These are phyloP conservation scores for Gallinago media DNA, from an alignment of 2,113 vertebrate genomes.

Conservation along the genomic window DNA sequence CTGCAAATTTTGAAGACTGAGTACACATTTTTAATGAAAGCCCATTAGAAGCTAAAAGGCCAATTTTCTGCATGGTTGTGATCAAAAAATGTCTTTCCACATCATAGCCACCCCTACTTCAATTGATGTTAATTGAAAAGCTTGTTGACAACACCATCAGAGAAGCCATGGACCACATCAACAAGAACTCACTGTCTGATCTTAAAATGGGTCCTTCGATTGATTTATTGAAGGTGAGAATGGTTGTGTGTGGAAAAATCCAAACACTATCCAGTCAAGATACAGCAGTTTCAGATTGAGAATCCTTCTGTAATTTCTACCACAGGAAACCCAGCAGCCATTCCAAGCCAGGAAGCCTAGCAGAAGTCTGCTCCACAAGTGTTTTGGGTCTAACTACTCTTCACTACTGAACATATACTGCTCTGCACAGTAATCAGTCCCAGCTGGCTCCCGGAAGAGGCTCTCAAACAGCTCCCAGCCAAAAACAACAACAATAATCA, in stretches of 20 bases:
- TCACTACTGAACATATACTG: background rate
- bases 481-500: constrained; percentile 38
- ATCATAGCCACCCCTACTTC: background rate
- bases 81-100: background rate
- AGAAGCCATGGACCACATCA: rapidly evolving
- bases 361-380: background rate
- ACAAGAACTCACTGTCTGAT: background rate
- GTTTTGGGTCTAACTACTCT: background rate
- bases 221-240: background rate
- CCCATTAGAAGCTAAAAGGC: background rate
- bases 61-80: background rate
- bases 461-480: background rate
- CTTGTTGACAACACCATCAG: background rate
- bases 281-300: background rate
- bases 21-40: background rate
- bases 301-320: background rate
- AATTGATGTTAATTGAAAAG: background rate
- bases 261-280: background rate
- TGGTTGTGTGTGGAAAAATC: background rate
- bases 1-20: background rate
- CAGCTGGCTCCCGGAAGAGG: background rate
- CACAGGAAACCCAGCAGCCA: background rate
- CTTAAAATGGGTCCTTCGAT: background rate
- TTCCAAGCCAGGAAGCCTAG: background rate
- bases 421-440: background rate